These are phyloP conservation scores for Pelecanoides urinatrix DNA, from an alignment of 2,113 vertebrate genomes.

Conservation along the genomic window DNA sequence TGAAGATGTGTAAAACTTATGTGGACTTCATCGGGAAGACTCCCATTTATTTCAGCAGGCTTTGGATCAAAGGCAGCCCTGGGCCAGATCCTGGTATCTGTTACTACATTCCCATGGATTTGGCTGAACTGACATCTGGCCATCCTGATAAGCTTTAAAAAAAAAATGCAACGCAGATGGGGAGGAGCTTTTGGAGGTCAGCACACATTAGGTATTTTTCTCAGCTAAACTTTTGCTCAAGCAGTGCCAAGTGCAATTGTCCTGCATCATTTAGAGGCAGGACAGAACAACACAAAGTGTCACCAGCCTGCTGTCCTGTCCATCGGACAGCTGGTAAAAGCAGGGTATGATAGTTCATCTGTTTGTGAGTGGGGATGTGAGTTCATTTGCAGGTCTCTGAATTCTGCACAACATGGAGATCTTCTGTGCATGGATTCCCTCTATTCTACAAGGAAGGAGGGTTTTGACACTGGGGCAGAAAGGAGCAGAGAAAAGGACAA, in stretches of 20 bases:
- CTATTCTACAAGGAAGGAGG: neutral
- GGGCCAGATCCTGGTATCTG: slow-evolving; percentile 1
- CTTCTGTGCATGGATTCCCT: neutral
- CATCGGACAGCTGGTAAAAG: neutral
- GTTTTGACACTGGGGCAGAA: neutral
- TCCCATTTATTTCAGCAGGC: neutral
- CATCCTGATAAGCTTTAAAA: neutral
- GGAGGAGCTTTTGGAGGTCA: slow-evolving; percentile 9
- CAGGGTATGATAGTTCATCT: neutral
- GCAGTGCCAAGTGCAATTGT: neutral
- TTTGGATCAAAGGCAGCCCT: neutral
- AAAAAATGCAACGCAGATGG: neutral
- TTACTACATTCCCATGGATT: slow-evolving; percentile 41
- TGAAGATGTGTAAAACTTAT: neutral
- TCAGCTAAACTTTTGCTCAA: neutral
- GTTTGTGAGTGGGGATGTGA: neutral
- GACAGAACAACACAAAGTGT: neutral
- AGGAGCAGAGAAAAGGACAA: neutral
- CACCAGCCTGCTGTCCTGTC: neutral
- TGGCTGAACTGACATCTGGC: slow-evolving; percentile 37
- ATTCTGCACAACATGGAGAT: neutral
- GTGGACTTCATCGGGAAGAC: neutral
- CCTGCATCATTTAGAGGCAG: neutral
- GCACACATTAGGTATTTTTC: neutral
- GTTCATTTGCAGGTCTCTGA: neutral